phyloP scores from a whole-genome alignment of 2,113 vertebrate species.

The Trematocara zebra region DNA sequence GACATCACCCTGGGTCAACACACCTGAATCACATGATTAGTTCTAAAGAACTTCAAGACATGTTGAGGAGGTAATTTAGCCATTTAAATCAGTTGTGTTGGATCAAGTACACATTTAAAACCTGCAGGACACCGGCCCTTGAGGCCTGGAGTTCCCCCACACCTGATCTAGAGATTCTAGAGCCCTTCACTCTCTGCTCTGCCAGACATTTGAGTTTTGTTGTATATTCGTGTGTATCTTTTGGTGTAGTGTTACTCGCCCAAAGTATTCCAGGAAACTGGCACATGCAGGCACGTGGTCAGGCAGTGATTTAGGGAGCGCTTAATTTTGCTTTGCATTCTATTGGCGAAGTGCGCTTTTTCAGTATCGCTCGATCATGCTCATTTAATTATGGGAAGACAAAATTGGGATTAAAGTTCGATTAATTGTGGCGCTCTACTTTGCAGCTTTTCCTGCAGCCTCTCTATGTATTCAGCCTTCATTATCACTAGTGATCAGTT shows the following conservation, averaged over 20 bases:
- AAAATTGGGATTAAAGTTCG: not conserved
- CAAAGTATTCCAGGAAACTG: not conserved
- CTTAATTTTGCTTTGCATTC: not conserved
- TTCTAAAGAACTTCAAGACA: not conserved
- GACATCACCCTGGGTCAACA: not conserved
- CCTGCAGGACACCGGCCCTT: not conserved
- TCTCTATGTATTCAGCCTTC: not conserved
- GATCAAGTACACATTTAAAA: not conserved
- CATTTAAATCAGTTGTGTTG: not conserved
- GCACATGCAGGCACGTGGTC: not conserved
- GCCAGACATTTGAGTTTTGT: not conserved
- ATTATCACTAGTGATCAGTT: not conserved
- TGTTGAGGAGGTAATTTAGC: not conserved
- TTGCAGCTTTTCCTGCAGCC: not conserved
- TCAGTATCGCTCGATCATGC: not conserved
- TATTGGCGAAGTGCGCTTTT: not conserved
- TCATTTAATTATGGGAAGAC: not conserved
- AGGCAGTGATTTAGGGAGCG: not conserved
- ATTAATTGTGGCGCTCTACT: not conserved
- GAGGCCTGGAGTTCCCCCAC: not conserved
- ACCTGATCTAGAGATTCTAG: not conserved
- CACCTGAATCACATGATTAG: not conserved
- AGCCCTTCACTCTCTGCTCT: not conserved
- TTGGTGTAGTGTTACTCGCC: not conserved
- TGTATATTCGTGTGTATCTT: not conserved